Evolutionary conservation across 2,888 invertebrate genomes (phyloP).

Genomic region (Mantis religiosa): DNA sequence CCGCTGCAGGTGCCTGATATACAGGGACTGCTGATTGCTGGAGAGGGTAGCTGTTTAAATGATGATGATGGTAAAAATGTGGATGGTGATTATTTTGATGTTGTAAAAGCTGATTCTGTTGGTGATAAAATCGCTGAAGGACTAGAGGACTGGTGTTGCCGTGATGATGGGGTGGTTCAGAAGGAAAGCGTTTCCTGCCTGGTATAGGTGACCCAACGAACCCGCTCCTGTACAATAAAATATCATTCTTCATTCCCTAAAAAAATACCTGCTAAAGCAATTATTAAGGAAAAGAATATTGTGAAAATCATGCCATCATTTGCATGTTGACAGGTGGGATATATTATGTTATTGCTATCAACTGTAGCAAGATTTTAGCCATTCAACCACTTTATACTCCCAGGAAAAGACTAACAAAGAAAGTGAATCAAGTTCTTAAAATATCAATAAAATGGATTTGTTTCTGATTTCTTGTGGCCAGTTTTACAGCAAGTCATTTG

Average conservation of each 20-base stretch:
- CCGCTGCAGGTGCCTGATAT: not conserved
- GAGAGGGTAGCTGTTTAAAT: conserved; percentile 16
- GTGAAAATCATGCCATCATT: not conserved
- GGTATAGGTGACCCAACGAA: conserved; percentile 44
- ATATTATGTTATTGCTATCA: too few relatives aligned
- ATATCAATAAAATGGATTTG: too few relatives aligned
- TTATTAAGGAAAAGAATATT: not conserved
- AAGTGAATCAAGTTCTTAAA: too few relatives aligned
- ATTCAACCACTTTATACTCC: too few relatives aligned
- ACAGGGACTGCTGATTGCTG: conserved; percentile 20
- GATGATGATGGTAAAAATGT: conserved; percentile 23
- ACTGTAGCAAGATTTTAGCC: too few relatives aligned
- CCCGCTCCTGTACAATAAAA: conserved; percentile 26
- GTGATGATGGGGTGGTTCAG: conserved; percentile 40
- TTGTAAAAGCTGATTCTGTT: conserved; percentile 63
- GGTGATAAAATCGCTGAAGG: conserved; percentile 72
- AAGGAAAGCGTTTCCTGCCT: conserved; percentile 40
- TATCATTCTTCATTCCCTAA: not conserved
- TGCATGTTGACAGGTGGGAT: too few relatives aligned
- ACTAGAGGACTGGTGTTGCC: conserved; percentile 77
- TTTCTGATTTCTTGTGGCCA: too few relatives aligned
- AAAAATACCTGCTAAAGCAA: not conserved
- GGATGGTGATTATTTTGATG: conserved; percentile 48
- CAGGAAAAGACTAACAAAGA: too few relatives aligned
- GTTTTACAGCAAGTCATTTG: too few relatives aligned